Base-by-base conservation (phyloP, 2,888 invertebrate species). In the Gandaritis pyraliata region DNA sequence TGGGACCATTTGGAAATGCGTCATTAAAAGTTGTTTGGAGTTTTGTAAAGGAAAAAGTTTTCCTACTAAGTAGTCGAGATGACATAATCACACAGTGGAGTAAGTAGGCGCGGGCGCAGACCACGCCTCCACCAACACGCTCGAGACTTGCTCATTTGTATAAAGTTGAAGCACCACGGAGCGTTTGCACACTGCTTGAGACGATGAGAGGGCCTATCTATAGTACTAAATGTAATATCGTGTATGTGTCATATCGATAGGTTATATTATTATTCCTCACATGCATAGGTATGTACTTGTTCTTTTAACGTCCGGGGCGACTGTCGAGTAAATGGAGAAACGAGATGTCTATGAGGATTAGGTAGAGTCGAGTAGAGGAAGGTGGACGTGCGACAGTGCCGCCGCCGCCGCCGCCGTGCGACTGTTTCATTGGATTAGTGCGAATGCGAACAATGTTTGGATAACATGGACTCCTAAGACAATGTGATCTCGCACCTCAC, bases 391-490 rank as follows among this genome's bases (percentile, higher is more conserved):
- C n/a, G n/a, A n/a, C 23, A 1, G 23, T 23, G 23, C 23, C 23
- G 23, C 23, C 23, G 23, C 23, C 23, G 23, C 23, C 30, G 30
- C 30, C 30, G 30, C 30, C 30, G 30, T 30, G 30, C 30, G 45
- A 18, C 18, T 10, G 16, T 18, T 16, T 18, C 10, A 45, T 45
- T 45, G 45, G 10, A 45, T 18, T 45, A 11, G 4, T 45, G 8
- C 8, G 7, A 38, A 39, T 45, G 8, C 8, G 7, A 38, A 39
- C 23, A 41, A 41, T 41, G 29, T 51, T 51, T 51, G n/a, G 23
- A 41, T 29, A 51, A 51, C 39, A 51, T 13, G 39, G 41, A 51
- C 41, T 41, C 18, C n/a, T 41, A 29, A 29, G n/a, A 15, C 51
- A 16, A 36, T 33, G n/a, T 53, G 10, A 11, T 15, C 7, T 36